Conservation (phyloP, 2,888 invertebrate species). For the Neocrepidodera transversa region DNA sequence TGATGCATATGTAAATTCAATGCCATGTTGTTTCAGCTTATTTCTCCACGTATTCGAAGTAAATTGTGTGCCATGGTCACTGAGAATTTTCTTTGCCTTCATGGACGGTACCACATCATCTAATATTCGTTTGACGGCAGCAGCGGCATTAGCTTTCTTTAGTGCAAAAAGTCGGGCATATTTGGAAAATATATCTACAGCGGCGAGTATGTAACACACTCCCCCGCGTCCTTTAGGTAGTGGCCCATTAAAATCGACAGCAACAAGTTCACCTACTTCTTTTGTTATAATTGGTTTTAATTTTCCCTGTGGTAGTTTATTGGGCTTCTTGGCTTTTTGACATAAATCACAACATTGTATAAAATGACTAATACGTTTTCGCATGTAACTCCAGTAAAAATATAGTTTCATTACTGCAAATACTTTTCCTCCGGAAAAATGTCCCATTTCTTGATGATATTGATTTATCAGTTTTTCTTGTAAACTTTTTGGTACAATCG, state of each 20-base stretch:
- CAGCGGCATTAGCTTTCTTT: not conserved
- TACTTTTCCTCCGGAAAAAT: too few relatives aligned
- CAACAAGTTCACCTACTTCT: too few relatives aligned
- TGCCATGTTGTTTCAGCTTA: not conserved
- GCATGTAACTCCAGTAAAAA: too few relatives aligned
- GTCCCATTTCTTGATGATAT: too few relatives aligned
- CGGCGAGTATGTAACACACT: too few relatives aligned
- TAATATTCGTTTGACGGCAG: not conserved
- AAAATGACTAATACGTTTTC: not conserved
- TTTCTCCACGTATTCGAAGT: not conserved
- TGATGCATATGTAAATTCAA: not conserved
- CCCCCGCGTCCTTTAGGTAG: too few relatives aligned
- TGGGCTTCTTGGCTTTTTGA: not conserved
- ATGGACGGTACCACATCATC: not conserved
- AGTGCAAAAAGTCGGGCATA: not conserved
- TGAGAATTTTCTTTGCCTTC: not conserved
- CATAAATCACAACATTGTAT: constrained; percentile 2
- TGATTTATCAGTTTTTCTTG: too few relatives aligned
- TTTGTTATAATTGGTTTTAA: not conserved
- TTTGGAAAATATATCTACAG: too few relatives aligned
- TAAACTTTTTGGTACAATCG: too few relatives aligned
- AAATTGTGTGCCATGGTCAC: too few relatives aligned
- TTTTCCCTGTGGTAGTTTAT: not conserved
- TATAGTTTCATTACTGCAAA: too few relatives aligned
- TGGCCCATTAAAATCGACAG: too few relatives aligned